Percentiles rank a stretch among this genome's conserved stretches.
These are phyloP conservation scores for Drosophila bocki DNA, from an alignment of 1,140 invertebrate species.

Conservation along the genomic window DNA sequence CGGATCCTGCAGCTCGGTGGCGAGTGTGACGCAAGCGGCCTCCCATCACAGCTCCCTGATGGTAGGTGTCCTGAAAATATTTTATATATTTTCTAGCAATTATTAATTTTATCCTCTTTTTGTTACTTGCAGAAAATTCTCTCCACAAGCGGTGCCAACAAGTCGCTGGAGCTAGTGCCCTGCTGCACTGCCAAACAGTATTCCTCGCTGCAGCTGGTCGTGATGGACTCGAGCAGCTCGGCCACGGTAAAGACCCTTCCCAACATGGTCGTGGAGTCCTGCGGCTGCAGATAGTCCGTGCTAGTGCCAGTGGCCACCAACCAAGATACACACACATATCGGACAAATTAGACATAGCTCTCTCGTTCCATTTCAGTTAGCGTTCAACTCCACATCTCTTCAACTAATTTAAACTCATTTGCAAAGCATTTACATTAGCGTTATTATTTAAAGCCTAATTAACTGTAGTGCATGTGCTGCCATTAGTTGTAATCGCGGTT, in stretches of 20 bases:
- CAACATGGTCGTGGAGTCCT: constrained; percentile 93
- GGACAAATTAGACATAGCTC: constrained; percentile 66
- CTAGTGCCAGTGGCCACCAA: neutral
- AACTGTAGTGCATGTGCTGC: constrained; percentile 56
- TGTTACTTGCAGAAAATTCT: constrained; percentile 88
- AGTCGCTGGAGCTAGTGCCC: constrained; percentile 88
- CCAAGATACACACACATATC: constrained; percentile 35
- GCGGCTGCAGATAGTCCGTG: constrained; percentile 90
- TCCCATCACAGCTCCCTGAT: constrained; percentile 90
- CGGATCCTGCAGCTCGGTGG: constrained; percentile 90
- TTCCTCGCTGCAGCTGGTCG: constrained; percentile 90
- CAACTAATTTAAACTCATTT: constrained; percentile 70
- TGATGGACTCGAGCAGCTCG: constrained; percentile 90
- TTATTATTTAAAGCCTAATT: constrained; percentile 46
- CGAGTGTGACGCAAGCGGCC: constrained; percentile 88
- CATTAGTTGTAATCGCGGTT: constrained; percentile 63
- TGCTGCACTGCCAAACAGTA: constrained; percentile 92
- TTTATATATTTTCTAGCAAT: neutral
- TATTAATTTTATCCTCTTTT: neutral
- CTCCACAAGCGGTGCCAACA: constrained; percentile 84
- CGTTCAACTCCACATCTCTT: constrained; percentile 33
- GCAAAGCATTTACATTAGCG: constrained; percentile 58
- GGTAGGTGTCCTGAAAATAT: constrained; percentile 84
- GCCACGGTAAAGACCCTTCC: constrained; percentile 91
- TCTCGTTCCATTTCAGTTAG: constrained; percentile 30